A percentile compares a stretch with the other conserved stretches of the same genome.
Conservation (phyloP, 1,140 invertebrate genomes). For the Drosophila sp. region DNA sequence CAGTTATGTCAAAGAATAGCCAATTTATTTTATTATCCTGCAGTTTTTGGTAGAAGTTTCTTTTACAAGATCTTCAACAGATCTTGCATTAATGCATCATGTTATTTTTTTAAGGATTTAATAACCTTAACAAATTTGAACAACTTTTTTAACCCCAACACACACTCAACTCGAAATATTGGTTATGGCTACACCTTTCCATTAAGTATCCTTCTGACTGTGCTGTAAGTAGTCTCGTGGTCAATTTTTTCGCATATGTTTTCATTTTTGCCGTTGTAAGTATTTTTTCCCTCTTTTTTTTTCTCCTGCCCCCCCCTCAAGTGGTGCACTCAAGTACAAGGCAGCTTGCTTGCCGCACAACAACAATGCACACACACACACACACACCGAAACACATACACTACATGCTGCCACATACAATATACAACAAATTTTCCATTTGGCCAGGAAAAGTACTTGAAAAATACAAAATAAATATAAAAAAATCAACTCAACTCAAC, state of each 20-base stretch:
- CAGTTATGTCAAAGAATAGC: no score
- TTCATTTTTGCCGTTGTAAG: constrained; percentile 27
- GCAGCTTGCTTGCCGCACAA: neutral
- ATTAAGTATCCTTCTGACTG: constrained; percentile 18
- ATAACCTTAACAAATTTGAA: neutral
- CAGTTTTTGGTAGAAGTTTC: no score
- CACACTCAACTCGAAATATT: constrained; percentile 27
- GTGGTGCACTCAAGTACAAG: constrained; percentile 18
- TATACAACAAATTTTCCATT: constrained; percentile 59
- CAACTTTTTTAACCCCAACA: constrained; percentile 1
- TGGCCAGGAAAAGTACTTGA: constrained; percentile 61
- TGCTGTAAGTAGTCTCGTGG: constrained; percentile 29
- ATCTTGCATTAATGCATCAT: neutral
- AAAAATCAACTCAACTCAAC: constrained; percentile 8
- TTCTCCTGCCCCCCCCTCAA: neutral
- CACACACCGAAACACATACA: constrained; percentile 34
- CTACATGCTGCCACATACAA: constrained; percentile 3
- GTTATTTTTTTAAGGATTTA: neutral
- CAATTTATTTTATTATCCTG: no score
- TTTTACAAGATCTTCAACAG: neutral
- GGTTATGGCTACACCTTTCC: constrained; percentile 17
- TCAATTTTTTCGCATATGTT: constrained; percentile 76
- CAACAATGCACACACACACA: constrained; percentile 46
- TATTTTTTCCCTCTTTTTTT: neutral
- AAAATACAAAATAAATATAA: constrained; percentile 32